phyloP scores from a whole-genome alignment of 2,888 invertebrate species.

The Acronicta aceris region DNA sequence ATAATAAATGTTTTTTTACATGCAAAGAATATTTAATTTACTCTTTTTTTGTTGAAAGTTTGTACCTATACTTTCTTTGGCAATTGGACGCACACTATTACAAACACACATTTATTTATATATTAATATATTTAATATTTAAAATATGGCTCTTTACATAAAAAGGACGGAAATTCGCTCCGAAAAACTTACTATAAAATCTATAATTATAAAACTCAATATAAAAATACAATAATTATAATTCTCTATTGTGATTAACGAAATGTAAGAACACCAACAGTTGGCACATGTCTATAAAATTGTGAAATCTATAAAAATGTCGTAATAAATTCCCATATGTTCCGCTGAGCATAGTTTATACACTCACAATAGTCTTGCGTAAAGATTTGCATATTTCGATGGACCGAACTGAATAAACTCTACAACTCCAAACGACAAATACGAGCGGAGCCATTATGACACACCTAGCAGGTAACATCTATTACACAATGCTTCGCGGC shows the following conservation, averaged over 20 bases:
- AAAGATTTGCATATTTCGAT: constrained; percentile 61
- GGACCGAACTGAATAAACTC: constrained; percentile 51
- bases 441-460: constrained; percentile 52
- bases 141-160: constrained; percentile 68
- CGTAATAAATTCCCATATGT: constrained; percentile 48
- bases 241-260: constrained; percentile 52
- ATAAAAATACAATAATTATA: constrained; percentile 38
- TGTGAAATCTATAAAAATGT: constrained; percentile 49
- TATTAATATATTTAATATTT: constrained; percentile 52
- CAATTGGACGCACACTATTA: constrained; percentile 73
- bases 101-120: constrained; percentile 57
- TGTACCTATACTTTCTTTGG: constrained; percentile 85
- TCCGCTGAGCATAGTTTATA: constrained; percentile 51
- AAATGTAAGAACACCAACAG: constrained; percentile 42
- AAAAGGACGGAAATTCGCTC: constrained; percentile 73
- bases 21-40: constrained; percentile 73
- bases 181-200: constrained; percentile 51
- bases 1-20: constrained; percentile 70
- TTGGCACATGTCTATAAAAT: constrained; percentile 52
- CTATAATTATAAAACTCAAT: constrained; percentile 41
- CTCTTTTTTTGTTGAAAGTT: constrained; percentile 66
- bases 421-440: constrained; percentile 42
- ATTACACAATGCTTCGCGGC: constrained; percentile 60
- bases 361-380: constrained; percentile 56
- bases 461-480: constrained; percentile 52